Evolutionary conservation across 2,113 vertebrate species (phyloP).

Genomic region (Mungos mungo): DNA sequence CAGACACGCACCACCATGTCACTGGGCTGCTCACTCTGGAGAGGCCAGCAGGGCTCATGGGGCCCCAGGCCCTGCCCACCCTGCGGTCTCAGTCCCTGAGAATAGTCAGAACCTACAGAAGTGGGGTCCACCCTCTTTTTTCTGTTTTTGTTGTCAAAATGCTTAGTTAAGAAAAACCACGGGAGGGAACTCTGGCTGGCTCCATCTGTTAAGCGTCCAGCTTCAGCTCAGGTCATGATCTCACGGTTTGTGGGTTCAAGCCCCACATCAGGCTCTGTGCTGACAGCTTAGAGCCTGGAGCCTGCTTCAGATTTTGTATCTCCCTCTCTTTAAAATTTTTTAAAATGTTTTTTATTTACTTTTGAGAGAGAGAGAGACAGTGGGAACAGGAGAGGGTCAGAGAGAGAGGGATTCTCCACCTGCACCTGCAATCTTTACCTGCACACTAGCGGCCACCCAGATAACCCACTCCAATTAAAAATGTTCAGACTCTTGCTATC

Average conservation of each 20-base stretch:
- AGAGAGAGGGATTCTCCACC: too few relatives aligned
- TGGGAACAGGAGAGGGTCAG: too few relatives aligned
- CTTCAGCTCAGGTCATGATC: too few relatives aligned
- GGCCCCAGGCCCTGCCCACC: neutral
- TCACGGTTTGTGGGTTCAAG: too few relatives aligned
- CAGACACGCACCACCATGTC: neutral
- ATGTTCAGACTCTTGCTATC: neutral
- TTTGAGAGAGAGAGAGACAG: too few relatives aligned
- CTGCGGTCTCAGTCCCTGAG: neutral
- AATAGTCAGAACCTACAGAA: neutral
- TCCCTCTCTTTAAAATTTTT: too few relatives aligned
- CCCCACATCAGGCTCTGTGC: too few relatives aligned
- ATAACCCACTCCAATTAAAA: neutral
- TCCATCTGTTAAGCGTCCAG: too few relatives aligned
- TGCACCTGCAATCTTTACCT: neutral
- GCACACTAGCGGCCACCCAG: neutral
- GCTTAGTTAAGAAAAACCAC: neutral
- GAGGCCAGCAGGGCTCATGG: neutral
- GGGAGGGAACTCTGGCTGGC: too few relatives aligned
- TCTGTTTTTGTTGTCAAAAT: neutral
- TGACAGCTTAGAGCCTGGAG: too few relatives aligned
- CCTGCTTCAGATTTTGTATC: too few relatives aligned
- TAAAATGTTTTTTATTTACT: too few relatives aligned
- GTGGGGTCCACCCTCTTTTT: neutral
- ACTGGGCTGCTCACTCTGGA: neutral